phyloP scores from a whole-genome alignment of 2,888 invertebrate genomes.

The Apotomis betuletana region DNA sequence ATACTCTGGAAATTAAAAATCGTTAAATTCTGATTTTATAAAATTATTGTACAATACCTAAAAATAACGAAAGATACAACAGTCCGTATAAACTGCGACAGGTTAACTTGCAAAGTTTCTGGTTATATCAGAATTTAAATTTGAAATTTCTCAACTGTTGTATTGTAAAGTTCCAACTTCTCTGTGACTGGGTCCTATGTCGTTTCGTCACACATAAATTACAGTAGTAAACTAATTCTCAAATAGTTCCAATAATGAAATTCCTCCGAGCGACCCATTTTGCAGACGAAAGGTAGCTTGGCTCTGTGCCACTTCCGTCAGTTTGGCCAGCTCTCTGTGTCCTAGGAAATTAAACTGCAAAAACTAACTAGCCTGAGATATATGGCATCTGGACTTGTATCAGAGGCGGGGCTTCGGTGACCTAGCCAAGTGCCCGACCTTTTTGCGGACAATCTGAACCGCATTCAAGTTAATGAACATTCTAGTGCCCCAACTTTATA shows the following conservation, averaged over 20 bases:
- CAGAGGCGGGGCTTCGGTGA: slow-evolving; percentile 43
- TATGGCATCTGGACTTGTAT: slow-evolving; percentile 48
- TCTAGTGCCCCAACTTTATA: neutral
- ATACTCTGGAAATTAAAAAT: no score
- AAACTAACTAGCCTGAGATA: slow-evolving; percentile 52
- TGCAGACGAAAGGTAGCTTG: slow-evolving; percentile 61
- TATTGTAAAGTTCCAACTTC: slow-evolving; percentile 3
- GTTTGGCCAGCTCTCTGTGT: slow-evolving; percentile 55
- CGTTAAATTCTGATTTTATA: no score
- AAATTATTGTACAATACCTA: neutral
- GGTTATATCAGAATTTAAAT: neutral
- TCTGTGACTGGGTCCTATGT: neutral
- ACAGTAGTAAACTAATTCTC: slow-evolving; percentile 47
- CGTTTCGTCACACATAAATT: slow-evolving; percentile 34
- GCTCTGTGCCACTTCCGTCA: slow-evolving; percentile 67
- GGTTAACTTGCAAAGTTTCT: neutral
- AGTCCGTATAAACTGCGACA: neutral
- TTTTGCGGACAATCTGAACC: slow-evolving; percentile 35
- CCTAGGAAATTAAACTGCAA: slow-evolving; percentile 52
- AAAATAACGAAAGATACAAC: neutral
- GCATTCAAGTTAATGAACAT: neutral
- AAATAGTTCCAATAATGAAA: slow-evolving; percentile 76
- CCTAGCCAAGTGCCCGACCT: slow-evolving; percentile 44
- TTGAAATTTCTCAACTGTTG: neutral
- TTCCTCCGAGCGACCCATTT: slow-evolving; percentile 64